phyloP scores from a whole-genome alignment of 2,113 vertebrate species.

The Origma solitaria region DNA sequence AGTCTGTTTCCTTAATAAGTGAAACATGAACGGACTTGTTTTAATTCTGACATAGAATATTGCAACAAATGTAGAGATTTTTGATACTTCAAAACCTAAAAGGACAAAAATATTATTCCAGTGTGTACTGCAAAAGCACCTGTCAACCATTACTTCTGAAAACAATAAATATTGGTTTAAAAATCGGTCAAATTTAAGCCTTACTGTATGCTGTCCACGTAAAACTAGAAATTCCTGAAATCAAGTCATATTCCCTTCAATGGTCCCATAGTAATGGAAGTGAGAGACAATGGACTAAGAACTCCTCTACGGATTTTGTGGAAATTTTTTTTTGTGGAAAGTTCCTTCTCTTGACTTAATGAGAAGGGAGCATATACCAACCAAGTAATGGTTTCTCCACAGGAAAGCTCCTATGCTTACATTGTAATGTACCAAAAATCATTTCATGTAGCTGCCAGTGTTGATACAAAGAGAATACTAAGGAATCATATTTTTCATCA shows the following conservation, averaged over 20 bases:
- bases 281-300: not conserved
- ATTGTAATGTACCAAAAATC: not conserved
- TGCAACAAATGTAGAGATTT: not conserved
- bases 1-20: not conserved
- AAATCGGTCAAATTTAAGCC: not conserved
- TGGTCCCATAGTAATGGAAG: not conserved
- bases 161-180: not conserved
- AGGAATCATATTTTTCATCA: accelerated
- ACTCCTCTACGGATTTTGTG: too few species aligned
- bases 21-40: not conserved
- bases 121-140: not conserved
- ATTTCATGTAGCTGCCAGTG: not conserved
- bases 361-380: not conserved
- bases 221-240: not conserved
- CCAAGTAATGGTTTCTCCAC: not conserved
- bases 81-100: not conserved
- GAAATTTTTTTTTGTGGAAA: too few species aligned
- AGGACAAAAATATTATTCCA: not conserved
- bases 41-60: not conserved
- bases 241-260: not conserved
- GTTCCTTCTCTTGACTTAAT: not conserved
- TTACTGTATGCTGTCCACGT: not conserved
- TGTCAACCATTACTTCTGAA: not conserved
- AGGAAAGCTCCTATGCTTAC: not conserved
- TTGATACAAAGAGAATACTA: not conserved